A percentile compares a stretch with the other conserved stretches of the same genome.
Evolutionary conservation across 2,888 invertebrate genomes (phyloP).

Genomic region (Eucera pruinosa): DNA sequence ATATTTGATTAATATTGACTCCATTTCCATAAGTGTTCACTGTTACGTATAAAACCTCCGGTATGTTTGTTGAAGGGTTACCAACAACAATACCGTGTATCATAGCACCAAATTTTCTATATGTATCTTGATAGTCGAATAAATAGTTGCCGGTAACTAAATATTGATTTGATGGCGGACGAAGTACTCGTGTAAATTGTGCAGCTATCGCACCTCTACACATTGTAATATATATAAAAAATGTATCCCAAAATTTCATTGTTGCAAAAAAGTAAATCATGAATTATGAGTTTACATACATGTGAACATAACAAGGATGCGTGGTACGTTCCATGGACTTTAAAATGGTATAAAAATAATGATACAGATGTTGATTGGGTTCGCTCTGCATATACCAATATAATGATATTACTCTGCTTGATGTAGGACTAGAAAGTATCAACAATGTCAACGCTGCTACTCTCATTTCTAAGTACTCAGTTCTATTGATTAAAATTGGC

Average conservation of each 20-base stretch:
- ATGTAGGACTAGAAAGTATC: constrained; percentile 87
- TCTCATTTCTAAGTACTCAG: constrained; percentile 88
- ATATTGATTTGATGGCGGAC: constrained; percentile 85
- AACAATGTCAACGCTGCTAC: constrained; percentile 88
- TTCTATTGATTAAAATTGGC: constrained; percentile 89
- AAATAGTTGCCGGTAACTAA: constrained; percentile 91
- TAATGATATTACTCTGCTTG: constrained; percentile 88
- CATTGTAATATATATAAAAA: background rate
- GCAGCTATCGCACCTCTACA: constrained; percentile 88
- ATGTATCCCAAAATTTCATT: background rate
- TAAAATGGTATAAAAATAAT: constrained; percentile 90
- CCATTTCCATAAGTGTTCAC: constrained; percentile 86
- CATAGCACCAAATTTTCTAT: constrained; percentile 87
- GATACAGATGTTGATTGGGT: constrained; percentile 87
- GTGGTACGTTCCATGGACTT: constrained; percentile 88
- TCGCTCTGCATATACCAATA: constrained; percentile 89
- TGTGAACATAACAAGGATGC: constrained; percentile 88
- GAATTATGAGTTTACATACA: constrained; percentile 85
- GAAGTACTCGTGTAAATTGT: constrained; percentile 88
- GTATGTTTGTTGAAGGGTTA: constrained; percentile 88
- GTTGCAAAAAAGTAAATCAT: constrained; percentile 7
- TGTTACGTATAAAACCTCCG: constrained; percentile 87
- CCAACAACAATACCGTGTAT: constrained; percentile 88
- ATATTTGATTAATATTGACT: constrained; percentile 87
- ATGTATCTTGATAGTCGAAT: constrained; percentile 88